Evolutionary conservation across 2,797 vertebrate genomes (phyloP).

Genomic region (Dipus sagitta): DNA sequence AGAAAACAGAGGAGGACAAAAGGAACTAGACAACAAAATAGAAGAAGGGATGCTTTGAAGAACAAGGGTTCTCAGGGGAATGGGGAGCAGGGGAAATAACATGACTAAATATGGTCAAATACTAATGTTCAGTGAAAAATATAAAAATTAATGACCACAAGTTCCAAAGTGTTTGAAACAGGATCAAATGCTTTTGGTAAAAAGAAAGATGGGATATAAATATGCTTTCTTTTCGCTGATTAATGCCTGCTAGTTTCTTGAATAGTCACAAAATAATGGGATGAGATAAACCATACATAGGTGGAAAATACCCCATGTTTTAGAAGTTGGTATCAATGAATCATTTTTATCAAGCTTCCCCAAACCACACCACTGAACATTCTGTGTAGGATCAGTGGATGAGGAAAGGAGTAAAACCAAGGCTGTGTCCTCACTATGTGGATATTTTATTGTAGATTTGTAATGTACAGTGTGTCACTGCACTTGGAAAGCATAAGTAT

Average conservation of each 20-base stretch:
- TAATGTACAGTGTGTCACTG: background rate
- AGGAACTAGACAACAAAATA: too few species aligned
- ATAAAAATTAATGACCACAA: too few species aligned
- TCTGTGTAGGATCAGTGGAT: background rate
- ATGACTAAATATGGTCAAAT: too few species aligned
- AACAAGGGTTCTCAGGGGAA: too few species aligned
- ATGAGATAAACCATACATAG: background rate
- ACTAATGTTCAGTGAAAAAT: too few species aligned
- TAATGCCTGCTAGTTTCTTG: background rate
- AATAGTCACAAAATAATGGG: background rate
- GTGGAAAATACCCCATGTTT: background rate
- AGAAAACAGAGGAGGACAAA: too few species aligned
- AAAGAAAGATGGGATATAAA: background rate
- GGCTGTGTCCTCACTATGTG: background rate
- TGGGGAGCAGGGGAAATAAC: too few species aligned
- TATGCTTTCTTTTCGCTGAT: background rate
- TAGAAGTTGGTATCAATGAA: constrained; percentile 2
- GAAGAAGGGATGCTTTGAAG: too few species aligned
- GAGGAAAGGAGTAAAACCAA: background rate
- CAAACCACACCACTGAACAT: constrained; percentile 14
- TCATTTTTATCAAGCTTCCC: background rate
- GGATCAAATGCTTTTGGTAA: background rate
- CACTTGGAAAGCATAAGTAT: background rate
- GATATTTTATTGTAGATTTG: background rate
- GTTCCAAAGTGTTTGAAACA: too few species aligned